Evolutionary conservation across 2,113 vertebrate species (phyloP), one percentile per base, ranked within the genome.

Genomic region (Colinus virginianus): DNA sequence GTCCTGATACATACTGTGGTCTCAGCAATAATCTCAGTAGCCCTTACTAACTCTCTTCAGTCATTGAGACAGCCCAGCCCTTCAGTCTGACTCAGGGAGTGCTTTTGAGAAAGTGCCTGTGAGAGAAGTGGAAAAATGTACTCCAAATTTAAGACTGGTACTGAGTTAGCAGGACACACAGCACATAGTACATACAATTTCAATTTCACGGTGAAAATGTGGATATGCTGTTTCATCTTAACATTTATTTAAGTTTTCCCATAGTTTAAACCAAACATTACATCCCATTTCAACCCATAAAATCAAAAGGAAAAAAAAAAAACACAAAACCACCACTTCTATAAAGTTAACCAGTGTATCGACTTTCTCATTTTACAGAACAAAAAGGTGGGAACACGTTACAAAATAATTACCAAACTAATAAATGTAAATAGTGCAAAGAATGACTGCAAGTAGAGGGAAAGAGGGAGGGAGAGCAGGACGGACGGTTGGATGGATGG

Each of bases 261-360:
- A 67, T 55, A 95, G 55, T 90, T 96, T 49, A 95, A 95, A 94
- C 62, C 87, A 90, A 96, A 86, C 94, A 92, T 36, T 64, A 91
- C 78, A 95, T 95, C 95, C 92, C 62, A 30, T 82, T 95, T 95
- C 94, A 94, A 84, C 66, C 69, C 59, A 93, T 67, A 70, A 81
- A 79, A 61, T 38, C 61, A 30, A 90, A 87, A 85, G 8, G 90
- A 94, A 95, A 89, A 86, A 66, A 90, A 94, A 95, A 88, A 82
- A 55, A 80, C 68, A 6, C 6, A 94, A 87, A 55, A 17, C 25
- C 10, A 77, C 7, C 84, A 92, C 46, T 71, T 97, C 79, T 91
- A 94, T 9, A 30, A 92, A 96, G 95, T 97, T 92, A 97, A 92
- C 97, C 98, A 98, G 98, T 98, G 98, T 98, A 83, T 75, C 96